phyloP scores from a whole-genome alignment of 2,888 invertebrate genomes.

The Pelosia muscerda region DNA sequence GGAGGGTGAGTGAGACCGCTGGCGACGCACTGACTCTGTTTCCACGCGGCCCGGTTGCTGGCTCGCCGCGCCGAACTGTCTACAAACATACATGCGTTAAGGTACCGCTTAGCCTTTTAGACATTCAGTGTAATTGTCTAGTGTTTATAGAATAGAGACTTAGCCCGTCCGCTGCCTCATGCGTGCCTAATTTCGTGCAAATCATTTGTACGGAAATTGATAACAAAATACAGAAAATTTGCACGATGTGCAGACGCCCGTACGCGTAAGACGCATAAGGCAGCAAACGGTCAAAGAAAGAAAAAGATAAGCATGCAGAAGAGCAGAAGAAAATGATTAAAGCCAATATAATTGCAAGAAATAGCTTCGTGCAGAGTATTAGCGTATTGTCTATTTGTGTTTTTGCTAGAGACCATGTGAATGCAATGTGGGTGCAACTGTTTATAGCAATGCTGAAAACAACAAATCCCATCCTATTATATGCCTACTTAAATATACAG shows the following conservation, averaged over 20 bases:
- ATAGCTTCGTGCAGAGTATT: constrained; percentile 44
- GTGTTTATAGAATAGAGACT: constrained; percentile 46
- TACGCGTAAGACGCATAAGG: no score
- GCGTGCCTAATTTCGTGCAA: no score
- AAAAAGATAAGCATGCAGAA: constrained; percentile 33
- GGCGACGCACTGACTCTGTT: constrained; percentile 94
- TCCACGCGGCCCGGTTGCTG: constrained; percentile 93
- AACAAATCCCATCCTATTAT: neutral
- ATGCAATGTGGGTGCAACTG: constrained; percentile 26
- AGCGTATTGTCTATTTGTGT: constrained; percentile 46
- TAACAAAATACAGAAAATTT: no score
- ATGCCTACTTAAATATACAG: neutral
- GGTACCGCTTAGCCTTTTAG: constrained; percentile 76
- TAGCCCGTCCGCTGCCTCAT: neutral
- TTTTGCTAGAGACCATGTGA: constrained; percentile 23
- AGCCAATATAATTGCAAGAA: constrained; percentile 35
- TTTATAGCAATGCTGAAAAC: constrained; percentile 7
- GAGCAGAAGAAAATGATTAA: constrained; percentile 14
- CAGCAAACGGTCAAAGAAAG: constrained; percentile 18
- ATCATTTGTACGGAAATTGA: no score
- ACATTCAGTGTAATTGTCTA: constrained; percentile 56
- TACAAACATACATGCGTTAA: constrained; percentile 93
- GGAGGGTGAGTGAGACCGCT: constrained; percentile 88
- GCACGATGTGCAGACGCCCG: no score
- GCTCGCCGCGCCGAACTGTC: constrained; percentile 96